Conservation (phyloP, 2,797 vertebrate genomes). For the Sorex maritimensis region DNA sequence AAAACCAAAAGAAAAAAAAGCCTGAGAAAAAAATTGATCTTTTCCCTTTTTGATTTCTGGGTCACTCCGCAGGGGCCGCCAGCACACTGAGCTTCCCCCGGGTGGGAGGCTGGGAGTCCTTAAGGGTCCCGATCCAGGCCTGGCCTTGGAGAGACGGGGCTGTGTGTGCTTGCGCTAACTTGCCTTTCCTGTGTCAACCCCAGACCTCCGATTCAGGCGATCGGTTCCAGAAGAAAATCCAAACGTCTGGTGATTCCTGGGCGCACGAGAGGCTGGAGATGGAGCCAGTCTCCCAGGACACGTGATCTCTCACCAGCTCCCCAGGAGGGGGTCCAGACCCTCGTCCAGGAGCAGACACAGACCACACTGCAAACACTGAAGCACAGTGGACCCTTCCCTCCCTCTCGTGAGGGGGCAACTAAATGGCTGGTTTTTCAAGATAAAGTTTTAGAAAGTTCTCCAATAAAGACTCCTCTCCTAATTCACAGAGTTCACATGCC, state of each 20-base stretch:
- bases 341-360: background rate
- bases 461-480: conserved; percentile 64
- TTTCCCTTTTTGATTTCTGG: too few species aligned
- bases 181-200: conserved; percentile 63
- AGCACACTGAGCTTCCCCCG: too few species aligned
- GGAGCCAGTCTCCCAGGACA: background rate
- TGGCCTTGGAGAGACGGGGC: background rate
- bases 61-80: too few species aligned
- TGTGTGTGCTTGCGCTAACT: background rate
- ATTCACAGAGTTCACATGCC: conserved; percentile 25
- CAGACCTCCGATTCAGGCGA: conserved; percentile 79
- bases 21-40: too few species aligned
- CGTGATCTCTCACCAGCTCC: background rate
- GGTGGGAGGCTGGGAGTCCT: too few species aligned
- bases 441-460: conserved; percentile 45
- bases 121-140: too few species aligned
- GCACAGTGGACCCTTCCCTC: background rate
- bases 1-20: background rate
- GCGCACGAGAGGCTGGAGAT: background rate
- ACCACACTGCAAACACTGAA: background rate
- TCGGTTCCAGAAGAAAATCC: conserved; percentile 60
- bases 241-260: background rate
- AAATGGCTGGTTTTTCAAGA: conserved; percentile 69
- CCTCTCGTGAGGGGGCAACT: background rate
- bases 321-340: background rate